Evolutionary conservation across 2,797 vertebrate species (phyloP), one percentile per base, ranked within the genome.

Genomic region (Champsocephalus gunnari): DNA sequence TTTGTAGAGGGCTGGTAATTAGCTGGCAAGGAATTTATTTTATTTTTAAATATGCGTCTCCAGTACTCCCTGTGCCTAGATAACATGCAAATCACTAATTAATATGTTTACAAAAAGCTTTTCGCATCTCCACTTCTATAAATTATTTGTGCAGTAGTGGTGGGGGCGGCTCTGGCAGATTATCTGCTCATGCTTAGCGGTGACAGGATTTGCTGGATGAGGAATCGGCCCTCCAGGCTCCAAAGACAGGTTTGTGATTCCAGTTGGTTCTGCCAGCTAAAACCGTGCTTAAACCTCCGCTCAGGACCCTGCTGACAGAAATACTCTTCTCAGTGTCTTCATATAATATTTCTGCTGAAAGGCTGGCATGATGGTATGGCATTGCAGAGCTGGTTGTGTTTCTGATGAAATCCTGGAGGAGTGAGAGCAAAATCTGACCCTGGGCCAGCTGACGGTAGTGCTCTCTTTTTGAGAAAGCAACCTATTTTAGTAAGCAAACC

Each of bases 391-490:
- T 62, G 61, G 38, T 73, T 4, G 58, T 80, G 21, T 73, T 78
- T 82, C 68, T 81, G 64, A 78, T 78, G 47, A 80, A 80, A 84
- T 65, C 64, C 82, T 72, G 65, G 62, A 85, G 82, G 71, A 83
- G 81, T 66, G 43, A 71, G 75, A 73, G 69, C 58, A 73, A 67
- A 78, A 79, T 58, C 64, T 81, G 80, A 81, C 76, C 80, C 34
- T 10, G 54, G 71, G 64, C 81, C 77, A 71, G 71, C 66, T 68
- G 71, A 87, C 81, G 68, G 61, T 43, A n/a, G 58, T 14, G 12
- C 44, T 53, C 51, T 80, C 8, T 60, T 74, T 54, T 73, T 55
- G 16, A 67, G 53, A 76, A 73, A 32, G 50, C 48, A 58, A 21
- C 49, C 66, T 76, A 68, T 89, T 86, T 83, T 75, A 12, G 76